These are phyloP conservation scores for Mercenaria mercenaria DNA, from an alignment of 1,140 invertebrate genomes.

Conservation along the genomic window DNA sequence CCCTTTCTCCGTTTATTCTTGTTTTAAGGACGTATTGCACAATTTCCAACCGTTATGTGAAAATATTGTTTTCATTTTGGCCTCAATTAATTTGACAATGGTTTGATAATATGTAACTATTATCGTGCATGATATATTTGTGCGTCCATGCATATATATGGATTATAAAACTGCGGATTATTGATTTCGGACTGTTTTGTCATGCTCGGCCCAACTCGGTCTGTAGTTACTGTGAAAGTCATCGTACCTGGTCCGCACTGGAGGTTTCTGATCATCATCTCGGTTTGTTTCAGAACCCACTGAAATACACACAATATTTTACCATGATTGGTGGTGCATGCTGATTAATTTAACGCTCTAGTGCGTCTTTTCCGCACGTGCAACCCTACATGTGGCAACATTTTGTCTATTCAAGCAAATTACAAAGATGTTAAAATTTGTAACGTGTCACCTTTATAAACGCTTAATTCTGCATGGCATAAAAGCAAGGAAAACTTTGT, in stretches of 20 bases:
- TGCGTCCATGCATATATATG: not conserved
- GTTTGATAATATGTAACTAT: too few relatives aligned
- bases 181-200: not conserved
- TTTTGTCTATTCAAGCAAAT: not conserved
- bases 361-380: not conserved
- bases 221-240: constrained; percentile 36
- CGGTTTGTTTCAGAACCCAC: not conserved
- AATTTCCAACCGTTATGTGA: too few relatives aligned
- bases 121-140: not conserved
- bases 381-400: not conserved
- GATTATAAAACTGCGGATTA: too few relatives aligned
- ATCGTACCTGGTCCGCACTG: constrained; percentile 46
- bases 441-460: too few relatives aligned
- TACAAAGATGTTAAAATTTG: not conserved
- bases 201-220: constrained; percentile 40
- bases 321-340: too few relatives aligned
- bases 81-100: not conserved
- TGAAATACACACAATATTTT: not conserved
- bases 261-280: not conserved
- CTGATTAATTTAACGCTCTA: not conserved
- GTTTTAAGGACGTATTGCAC: too few relatives aligned
- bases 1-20: too few relatives aligned
- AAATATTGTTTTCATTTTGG: not conserved
- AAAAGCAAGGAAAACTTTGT: too few relatives aligned
- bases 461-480: too few relatives aligned